Evolutionary conservation across 2,113 vertebrate genomes (phyloP), one percentile per base, ranked within the genome.

Genomic region (Pongo pygmaeus): DNA sequence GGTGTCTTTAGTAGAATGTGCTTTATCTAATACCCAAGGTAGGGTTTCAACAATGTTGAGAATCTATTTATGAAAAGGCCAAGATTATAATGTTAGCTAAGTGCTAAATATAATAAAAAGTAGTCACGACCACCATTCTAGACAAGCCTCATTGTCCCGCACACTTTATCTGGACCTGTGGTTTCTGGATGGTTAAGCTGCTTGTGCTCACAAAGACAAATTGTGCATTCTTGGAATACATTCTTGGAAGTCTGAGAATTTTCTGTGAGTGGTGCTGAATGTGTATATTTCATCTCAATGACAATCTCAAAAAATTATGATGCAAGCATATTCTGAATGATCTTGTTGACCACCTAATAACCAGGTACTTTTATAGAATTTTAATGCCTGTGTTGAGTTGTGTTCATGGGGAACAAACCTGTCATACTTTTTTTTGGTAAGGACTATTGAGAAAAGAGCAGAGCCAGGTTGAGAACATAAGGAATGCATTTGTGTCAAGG

Each of bases 71-170:
- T 4, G 43, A 43, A 89, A 86, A 96, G 22, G 35, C n/a, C 18
- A 22, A 48, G 87, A 75, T 61, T 18, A 64, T 40, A 59, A 40
- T 70, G 20, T 91, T 67, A 93, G 20, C 46, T 70, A 55, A 64
- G 4, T 77, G 35, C 30, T 93, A 64, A 88, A 79, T 78, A 57
- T 13, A 70, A 13, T 50, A 67, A 40, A 38, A 96, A 59, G 11
- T 30, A 25, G 77, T 74, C 22, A 30, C 35, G 52, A 18, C 6
- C 14, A 18, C 10, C 27, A 40, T 8, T 23, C 38, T 87, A 50
- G 48, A 32, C 9, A 11, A 64, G 17, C 5, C 1, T 6, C 1
- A 9, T 22, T 5, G 0, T 38, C 16, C 22, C 8, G 3, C 46
- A 91, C 6, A n/a, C 40, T 88, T 80, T 38, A 43, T 14, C 43